Base-by-base conservation (phyloP, 2,797 vertebrate species). In the Molothrus ater region DNA sequence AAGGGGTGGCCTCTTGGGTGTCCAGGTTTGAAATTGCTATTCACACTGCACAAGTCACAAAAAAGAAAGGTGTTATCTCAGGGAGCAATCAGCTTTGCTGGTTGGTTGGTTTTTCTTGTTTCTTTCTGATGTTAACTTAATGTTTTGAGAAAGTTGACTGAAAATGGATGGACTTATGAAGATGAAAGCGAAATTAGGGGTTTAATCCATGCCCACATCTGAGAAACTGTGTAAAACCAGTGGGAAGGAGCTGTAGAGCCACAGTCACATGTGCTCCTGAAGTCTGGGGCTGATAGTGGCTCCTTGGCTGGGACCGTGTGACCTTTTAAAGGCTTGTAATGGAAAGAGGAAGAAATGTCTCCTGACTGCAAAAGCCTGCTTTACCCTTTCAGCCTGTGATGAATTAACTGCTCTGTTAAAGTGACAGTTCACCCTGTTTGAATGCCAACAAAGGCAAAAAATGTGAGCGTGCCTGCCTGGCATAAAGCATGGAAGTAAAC, bases 361-460 rank as follows among this genome's bases (percentile, higher is more conserved):
- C 65, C 84, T 10, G 38, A 25, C 70, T 70, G 13, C 24, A 13
- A 80, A 38, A 87, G 19, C 63, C 40, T 19, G 6, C 13, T 60
- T 88, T 21, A n/a, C 40, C 28, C 40, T 54, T 59, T n/a, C 65
- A 36, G 51, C 16, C 69, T 3, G 4, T 64, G 79, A 83, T 19
- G 74, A 95, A 89, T 80, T 34, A 78, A 56, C 57, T 90, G 47
- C 42, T 68, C 82, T 69, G 38, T 38, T 48, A 15, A 61, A 71
- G 29, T 65, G 59, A 43, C 80, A 4, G 0, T 45, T 93, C 17
- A 6, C 8, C 34, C 74, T 36, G 38, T 22, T 36, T 65, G 47
- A 75, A 63, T 81, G 63, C 84, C 65, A 89, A 18, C 69, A 83
- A 88, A 91, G 63, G 80, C 54, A 81, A 86, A 87, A 92, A 86